These are phyloP conservation scores for Xiphias gladius DNA, from an alignment of 2,113 vertebrate genomes.

Conservation along the genomic window DNA sequence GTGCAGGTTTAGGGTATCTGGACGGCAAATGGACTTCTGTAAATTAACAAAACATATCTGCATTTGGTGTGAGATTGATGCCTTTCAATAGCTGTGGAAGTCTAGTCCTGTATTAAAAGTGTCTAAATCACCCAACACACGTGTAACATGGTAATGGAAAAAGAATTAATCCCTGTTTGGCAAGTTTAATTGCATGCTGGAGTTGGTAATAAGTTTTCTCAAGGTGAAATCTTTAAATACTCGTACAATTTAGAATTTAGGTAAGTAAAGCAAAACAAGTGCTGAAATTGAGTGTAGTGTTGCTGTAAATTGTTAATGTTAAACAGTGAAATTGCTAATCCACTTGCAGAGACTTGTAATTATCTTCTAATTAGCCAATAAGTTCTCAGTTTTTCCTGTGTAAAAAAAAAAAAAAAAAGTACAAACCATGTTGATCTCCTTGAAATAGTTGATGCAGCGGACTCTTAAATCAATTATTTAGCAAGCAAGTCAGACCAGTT, in stretches of 20 bases:
- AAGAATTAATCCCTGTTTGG: constrained; percentile 90
- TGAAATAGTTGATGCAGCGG: constrained; percentile 49
- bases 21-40: constrained; percentile 87
- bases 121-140: constrained; percentile 92
- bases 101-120: constrained; percentile 90
- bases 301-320: constrained; percentile 79
- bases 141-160: constrained; percentile 94
- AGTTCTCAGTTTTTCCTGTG: constrained; percentile 57
- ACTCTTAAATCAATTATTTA: constrained; percentile 90
- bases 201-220: constrained; percentile 88
- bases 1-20: constrained; percentile 84
- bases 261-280: constrained; percentile 91
- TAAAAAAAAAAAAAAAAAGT: constrained; percentile 17
- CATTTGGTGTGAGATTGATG: constrained; percentile 89
- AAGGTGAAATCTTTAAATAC: constrained; percentile 96
- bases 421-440: constrained; percentile 48
- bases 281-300: constrained; percentile 80
- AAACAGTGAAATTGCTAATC: constrained; percentile 78
- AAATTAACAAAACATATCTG: constrained; percentile 91
- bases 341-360: constrained; percentile 70
- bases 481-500: constrained; percentile 88
- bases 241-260: constrained; percentile 93
- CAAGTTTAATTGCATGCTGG: constrained; percentile 91
- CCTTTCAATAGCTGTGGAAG: constrained; percentile 88
- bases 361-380: constrained; percentile 76